Evolutionary conservation across 2,888 invertebrate genomes (phyloP).

Genomic region (Zhuqinia jingwanae): DNA sequence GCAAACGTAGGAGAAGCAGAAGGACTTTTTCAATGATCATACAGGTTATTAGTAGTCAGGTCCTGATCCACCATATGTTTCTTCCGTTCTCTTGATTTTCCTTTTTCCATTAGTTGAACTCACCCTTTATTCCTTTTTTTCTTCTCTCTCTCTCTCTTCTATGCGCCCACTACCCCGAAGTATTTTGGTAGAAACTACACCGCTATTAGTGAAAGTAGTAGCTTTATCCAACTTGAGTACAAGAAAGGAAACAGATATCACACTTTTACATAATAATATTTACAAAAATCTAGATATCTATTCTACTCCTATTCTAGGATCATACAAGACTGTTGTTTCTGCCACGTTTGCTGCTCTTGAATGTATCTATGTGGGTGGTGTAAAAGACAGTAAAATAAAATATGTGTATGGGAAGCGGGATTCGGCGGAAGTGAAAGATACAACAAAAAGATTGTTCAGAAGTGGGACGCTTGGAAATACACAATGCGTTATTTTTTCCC

Average conservation of each 20-base stretch:
- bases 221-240: too few species aligned
- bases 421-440: neutral
- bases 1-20: neutral
- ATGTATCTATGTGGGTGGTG: too few species aligned
- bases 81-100: constrained; percentile 70
- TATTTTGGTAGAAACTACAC: too few species aligned
- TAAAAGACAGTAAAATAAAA: too few species aligned
- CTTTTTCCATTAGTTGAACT: constrained; percentile 49
- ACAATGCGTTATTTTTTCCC: neutral
- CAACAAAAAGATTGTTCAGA: neutral
- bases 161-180: neutral
- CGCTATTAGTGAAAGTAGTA: too few species aligned
- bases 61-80: constrained; percentile 63
- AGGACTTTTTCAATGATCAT: constrained; percentile 65
- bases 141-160: neutral
- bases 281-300: too few species aligned
- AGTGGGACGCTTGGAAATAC: neutral
- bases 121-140: neutral
- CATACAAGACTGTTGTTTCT: too few species aligned
- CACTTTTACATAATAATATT: neutral
- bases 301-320: too few species aligned
- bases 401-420: too few species aligned
- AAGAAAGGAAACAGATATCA: constrained; percentile 1
- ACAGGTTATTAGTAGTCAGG: constrained; percentile 68
- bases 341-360: too few species aligned